A percentile compares a stretch with the other conserved stretches of the same genome.
These are phyloP conservation scores for Crossocerus cetratus DNA, from an alignment of 2,888 invertebrate genomes.

Conservation along the genomic window DNA sequence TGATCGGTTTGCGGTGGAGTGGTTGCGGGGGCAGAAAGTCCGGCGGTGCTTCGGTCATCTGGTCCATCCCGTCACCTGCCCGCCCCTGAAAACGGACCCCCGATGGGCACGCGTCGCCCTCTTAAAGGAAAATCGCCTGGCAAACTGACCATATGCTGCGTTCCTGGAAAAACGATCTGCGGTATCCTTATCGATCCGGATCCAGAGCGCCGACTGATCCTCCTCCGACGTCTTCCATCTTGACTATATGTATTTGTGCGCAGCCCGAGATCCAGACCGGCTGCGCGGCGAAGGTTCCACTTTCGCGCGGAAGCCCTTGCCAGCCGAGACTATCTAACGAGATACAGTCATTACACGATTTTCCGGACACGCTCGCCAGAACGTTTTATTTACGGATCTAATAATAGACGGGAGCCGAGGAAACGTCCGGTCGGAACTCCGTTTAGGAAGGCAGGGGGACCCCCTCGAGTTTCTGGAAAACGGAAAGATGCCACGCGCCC, in stretches of 20 bases:
- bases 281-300: no score
- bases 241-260: neutral
- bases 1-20: constrained; percentile 13
- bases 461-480: constrained; percentile 58
- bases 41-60: constrained; percentile 59
- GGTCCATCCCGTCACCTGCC: constrained; percentile 67
- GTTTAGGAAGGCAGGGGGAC: constrained; percentile 28
- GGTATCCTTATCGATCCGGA: constrained; percentile 51
- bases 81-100: constrained; percentile 63
- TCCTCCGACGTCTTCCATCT: neutral
- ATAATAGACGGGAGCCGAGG: constrained; percentile 49
- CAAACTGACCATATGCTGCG: constrained; percentile 62
- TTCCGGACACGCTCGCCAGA: constrained; percentile 28
- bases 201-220: constrained; percentile 34
- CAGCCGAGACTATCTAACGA: neutral
- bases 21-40: constrained; percentile 33
- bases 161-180: constrained; percentile 60
- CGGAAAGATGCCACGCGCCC: constrained; percentile 63
- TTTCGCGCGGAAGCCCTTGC: neutral
- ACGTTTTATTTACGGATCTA: constrained; percentile 50
- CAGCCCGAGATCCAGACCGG: no score
- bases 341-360: constrained; percentile 3
- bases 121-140: constrained; percentile 49
- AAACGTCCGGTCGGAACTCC: constrained; percentile 49
- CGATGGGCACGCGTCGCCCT: constrained; percentile 64